Evolutionary conservation across 92 coral and sea anemone species (phyloP).

Genomic region (Montipora capitata): DNA sequence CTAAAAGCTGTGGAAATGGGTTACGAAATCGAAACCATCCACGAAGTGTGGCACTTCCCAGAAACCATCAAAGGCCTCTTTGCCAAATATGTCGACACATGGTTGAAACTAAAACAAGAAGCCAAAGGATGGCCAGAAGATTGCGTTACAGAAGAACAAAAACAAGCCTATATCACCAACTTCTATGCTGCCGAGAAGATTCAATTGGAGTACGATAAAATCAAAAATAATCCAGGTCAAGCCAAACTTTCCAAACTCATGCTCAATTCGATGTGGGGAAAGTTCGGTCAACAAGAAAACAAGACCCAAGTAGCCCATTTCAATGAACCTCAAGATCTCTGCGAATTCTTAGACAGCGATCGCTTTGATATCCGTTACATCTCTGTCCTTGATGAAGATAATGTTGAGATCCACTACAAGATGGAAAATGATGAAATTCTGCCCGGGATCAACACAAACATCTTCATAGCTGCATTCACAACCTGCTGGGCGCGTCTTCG

Average conservation of each 20-base stretch:
- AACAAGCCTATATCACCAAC: background rate
- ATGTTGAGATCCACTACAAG: background rate
- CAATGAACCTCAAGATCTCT: background rate
- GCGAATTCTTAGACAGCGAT: background rate
- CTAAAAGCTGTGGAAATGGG: background rate
- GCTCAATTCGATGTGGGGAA: conserved; percentile 32
- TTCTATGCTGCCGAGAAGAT: conserved; percentile 23
- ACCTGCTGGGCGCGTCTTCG: too few relatives aligned
- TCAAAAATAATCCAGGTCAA: conserved; percentile 13
- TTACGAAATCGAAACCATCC: background rate
- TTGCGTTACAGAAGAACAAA: background rate
- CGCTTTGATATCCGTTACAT: background rate
- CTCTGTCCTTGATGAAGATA: background rate
- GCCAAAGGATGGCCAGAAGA: conserved; percentile 19
- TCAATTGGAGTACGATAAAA: background rate
- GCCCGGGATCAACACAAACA: too few relatives aligned
- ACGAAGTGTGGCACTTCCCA: conserved; percentile 15
- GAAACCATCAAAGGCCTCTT: background rate
- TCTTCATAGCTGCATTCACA: too few relatives aligned
- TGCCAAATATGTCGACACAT: background rate
- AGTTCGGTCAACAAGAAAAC: too few relatives aligned
- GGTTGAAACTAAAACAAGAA: conserved; percentile 12
- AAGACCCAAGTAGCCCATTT: background rate
- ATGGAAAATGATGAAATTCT: background rate
- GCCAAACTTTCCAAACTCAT: conserved; percentile 19